Percentiles rank a stretch among this genome's conserved stretches.
Evolutionary conservation across 2,797 vertebrate species (phyloP).

Genomic region (Amniataba percoides): DNA sequence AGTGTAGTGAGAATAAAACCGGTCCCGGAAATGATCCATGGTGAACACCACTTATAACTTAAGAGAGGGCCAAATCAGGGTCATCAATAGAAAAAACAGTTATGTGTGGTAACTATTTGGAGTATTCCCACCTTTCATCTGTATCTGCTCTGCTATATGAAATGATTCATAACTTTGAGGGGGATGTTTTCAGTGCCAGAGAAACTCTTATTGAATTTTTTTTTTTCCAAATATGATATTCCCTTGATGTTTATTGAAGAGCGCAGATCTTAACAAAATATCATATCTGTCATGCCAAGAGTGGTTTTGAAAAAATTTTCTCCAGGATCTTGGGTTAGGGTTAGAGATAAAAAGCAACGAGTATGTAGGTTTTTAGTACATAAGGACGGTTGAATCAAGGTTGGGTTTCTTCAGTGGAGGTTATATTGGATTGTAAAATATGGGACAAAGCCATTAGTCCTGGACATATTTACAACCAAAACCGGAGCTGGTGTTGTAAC

Average conservation of each 20-base stretch:
- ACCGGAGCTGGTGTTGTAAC: conserved; percentile 21
- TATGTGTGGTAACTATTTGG: neutral
- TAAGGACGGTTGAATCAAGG: conserved; percentile 35
- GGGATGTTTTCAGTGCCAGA: conserved; percentile 7
- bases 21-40: conserved; percentile 6
- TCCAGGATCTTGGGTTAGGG: conserved; percentile 5
- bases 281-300: conserved; percentile 24
- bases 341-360: conserved; percentile 17
- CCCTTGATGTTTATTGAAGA: conserved; percentile 34
- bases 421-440: conserved; percentile 29
- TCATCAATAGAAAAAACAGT: conserved; percentile 13
- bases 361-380: neutral
- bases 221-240: neutral
- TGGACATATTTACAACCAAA: conserved; percentile 42
- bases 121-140: conserved; percentile 6
- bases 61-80: conserved; percentile 1
- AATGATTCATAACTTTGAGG: conserved; percentile 18
- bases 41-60: conserved; percentile 2
- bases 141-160: conserved; percentile 1
- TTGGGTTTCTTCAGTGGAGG: conserved; percentile 14
- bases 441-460: conserved; percentile 33
- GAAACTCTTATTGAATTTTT: neutral
- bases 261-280: conserved; percentile 2
- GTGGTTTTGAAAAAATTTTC: conserved; percentile 34
- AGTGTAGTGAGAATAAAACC: neutral